Percentiles rank a stretch among this genome's conserved stretches.
Evolutionary conservation across 92 coral and sea anemone species (phyloP).

Genomic region (Porites evermanni): DNA sequence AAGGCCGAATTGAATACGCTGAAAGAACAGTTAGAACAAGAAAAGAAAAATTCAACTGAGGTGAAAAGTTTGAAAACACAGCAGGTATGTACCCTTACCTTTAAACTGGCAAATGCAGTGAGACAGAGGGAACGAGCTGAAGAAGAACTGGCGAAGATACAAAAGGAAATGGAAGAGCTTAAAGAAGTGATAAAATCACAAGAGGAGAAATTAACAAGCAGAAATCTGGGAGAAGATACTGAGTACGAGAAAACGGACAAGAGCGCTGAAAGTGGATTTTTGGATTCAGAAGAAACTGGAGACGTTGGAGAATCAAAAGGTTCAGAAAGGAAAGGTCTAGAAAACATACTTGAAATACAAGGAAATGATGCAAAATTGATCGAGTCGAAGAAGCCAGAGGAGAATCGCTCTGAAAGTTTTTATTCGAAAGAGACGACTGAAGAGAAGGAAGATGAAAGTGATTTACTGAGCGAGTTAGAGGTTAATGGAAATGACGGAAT

Average conservation of each 20-base stretch:
- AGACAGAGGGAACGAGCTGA: slow-evolving; percentile 72
- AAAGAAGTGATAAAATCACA: slow-evolving; percentile 2
- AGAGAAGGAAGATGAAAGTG: not conserved
- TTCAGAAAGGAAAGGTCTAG: not conserved
- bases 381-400: not conserved
- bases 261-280: not conserved
- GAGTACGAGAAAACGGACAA: not conserved
- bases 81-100: slow-evolving; percentile 76
- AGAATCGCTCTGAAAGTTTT: not conserved
- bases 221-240: slow-evolving; percentile 13
- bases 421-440: not conserved
- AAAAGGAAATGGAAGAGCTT: slow-evolving; percentile 41
- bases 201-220: slow-evolving; percentile 16
- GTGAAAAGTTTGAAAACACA: slow-evolving; percentile 76
- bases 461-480: not conserved
- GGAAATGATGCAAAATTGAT: not conserved
- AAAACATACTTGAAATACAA: not conserved
- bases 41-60: slow-evolving; percentile 57
- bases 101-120: slow-evolving; percentile 82
- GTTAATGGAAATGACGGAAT: not conserved
- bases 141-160: slow-evolving; percentile 37
- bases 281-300: not conserved
- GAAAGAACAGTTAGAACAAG: slow-evolving; percentile 64
- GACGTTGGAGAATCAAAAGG: not conserved
- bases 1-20: slow-evolving; percentile 60